Conservation (phyloP, 2,113 vertebrate species). For the Rhea pennata region DNA sequence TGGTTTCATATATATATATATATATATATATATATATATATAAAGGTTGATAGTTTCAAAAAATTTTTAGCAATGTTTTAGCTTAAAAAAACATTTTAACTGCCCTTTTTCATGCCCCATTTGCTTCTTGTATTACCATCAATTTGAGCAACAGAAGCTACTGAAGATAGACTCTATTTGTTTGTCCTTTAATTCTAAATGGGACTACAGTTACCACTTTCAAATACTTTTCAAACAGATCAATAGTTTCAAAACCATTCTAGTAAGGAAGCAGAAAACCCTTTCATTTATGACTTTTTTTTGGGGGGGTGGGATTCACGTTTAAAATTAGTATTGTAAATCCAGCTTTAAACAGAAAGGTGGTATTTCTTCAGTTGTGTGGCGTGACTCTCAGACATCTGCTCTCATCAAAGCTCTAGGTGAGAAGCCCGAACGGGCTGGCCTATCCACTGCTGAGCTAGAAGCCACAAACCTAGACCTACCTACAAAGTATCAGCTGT, state of each 20-base stretch:
- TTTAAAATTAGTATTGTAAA: neutral
- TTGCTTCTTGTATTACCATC: neutral
- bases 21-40: too few species aligned
- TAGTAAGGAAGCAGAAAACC: neutral
- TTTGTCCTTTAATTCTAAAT: neutral
- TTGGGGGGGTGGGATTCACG: neutral
- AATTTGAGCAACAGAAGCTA: neutral
- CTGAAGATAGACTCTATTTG: neutral
- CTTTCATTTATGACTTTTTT: neutral
- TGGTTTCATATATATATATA: too few species aligned
- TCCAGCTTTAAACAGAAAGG: neutral
- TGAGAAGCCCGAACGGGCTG: neutral
- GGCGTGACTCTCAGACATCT: neutral
- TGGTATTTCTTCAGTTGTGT: neutral
- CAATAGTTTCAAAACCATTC: neutral
- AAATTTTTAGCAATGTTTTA: neutral
- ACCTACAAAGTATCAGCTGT: neutral
- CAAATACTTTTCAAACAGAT: neutral
- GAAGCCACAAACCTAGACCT: neutral
- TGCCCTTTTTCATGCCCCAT: rapidly evolving
- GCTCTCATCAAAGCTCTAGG: neutral
- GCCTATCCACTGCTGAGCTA: neutral
- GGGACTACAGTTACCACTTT: neutral
- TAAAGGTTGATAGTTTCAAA: too few species aligned
- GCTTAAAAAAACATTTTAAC: neutral